phyloP scores from a whole-genome alignment of 2,113 vertebrate genomes.

The Lampris incognitus region DNA sequence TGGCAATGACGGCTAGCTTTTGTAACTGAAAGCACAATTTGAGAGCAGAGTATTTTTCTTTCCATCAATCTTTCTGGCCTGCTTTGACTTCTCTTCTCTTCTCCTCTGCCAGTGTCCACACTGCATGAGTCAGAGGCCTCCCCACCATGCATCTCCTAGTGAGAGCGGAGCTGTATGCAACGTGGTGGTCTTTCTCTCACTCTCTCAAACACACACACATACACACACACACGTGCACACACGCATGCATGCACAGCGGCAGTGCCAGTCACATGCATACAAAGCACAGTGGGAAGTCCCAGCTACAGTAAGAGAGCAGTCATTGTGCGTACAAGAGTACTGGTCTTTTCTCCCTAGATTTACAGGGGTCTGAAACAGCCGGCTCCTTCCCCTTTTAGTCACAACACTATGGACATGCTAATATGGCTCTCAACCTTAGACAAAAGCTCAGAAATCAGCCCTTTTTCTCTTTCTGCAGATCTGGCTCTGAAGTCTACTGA shows the following conservation, averaged over 20 bases:
- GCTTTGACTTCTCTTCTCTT: constrained; percentile 14
- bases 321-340: constrained; percentile 68
- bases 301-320: constrained; percentile 66
- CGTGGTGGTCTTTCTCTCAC: too few species aligned
- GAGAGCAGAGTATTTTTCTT: constrained; percentile 29
- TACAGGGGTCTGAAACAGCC: constrained; percentile 70
- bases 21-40: constrained; percentile 11
- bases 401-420: constrained; percentile 77
- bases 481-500: constrained; percentile 42
- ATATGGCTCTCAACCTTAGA: constrained; percentile 67
- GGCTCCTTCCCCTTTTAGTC: constrained; percentile 62
- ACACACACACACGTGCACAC: constrained; percentile 26
- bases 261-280: neutral
- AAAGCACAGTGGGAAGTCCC: constrained; percentile 68
- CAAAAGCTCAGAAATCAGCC: constrained; percentile 67
- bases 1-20: constrained; percentile 30
- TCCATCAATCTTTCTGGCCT: constrained; percentile 25
- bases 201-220: constrained; percentile 12
- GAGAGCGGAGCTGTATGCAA: constrained; percentile 53
- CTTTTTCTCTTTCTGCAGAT: constrained; percentile 61
- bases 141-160: constrained; percentile 57
- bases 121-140: constrained; percentile 42
- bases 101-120: constrained; percentile 39
- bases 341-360: constrained; percentile 69
- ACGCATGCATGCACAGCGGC: constrained; percentile 35